Percentiles rank a stretch among this genome's conserved stretches.
Conservation (phyloP, 2,888 invertebrate species). For the Cyclophora albipunctata region DNA sequence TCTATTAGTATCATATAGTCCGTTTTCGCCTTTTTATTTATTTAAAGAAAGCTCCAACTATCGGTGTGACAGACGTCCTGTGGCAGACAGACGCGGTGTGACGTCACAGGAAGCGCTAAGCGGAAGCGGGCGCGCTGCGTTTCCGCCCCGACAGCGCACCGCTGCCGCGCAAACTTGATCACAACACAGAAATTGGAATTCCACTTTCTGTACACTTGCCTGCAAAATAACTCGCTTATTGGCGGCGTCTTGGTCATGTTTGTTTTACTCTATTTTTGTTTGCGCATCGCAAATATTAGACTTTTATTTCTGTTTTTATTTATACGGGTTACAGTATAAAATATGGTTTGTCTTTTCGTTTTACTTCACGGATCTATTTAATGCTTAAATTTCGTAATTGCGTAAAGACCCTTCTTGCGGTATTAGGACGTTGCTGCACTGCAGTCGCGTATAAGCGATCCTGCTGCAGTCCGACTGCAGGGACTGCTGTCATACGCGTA, state of each 20-base stretch:
- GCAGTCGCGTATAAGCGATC: no score
- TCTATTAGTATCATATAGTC: no score
- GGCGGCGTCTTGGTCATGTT: slow-evolving; percentile 1
- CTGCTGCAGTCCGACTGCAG: no score
- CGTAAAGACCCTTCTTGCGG: no score
- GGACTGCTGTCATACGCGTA: no score
- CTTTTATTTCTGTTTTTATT: no score
- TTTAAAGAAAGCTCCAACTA: slow-evolving; percentile 3
- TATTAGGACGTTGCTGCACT: no score
- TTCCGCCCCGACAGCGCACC: slow-evolving; percentile 30
- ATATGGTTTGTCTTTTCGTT: no score
- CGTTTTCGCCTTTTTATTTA: neutral
- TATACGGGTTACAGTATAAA: no score
- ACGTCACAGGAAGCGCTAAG: slow-evolving; percentile 51
- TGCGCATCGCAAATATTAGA: neutral
- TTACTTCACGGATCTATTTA: no score
- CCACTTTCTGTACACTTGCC: slow-evolving; percentile 19
- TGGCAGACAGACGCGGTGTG: slow-evolving; percentile 34
- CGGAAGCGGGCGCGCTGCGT: slow-evolving; percentile 50
- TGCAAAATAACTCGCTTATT: neutral
- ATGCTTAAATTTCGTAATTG: no score
- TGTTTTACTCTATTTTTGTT: no score
- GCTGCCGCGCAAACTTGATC: slow-evolving; percentile 48
- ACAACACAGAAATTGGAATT: slow-evolving; percentile 34
- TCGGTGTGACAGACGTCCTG: slow-evolving; percentile 1